phyloP scores from a whole-genome alignment of 2,888 invertebrate species.

The Netelia inedita region DNA sequence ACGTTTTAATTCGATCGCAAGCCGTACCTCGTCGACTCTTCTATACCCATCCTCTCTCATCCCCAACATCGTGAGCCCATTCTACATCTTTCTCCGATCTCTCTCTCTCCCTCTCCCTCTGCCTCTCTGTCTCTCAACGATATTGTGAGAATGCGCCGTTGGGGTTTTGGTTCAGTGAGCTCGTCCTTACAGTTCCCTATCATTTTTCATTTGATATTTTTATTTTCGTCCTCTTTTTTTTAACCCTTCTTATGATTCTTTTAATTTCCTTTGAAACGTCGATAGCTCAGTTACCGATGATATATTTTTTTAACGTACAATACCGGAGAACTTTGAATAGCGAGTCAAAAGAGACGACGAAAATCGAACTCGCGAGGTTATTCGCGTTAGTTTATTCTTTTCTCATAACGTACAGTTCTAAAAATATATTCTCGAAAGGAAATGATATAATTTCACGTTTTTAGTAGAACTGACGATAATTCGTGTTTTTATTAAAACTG shows the following conservation, averaged over 20 bases:
- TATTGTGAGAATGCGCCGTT: slow-evolving; percentile 43
- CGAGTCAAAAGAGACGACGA: background rate
- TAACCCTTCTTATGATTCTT: background rate
- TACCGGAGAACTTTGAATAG: background rate
- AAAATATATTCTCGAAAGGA: too few species aligned
- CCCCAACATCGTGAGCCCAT: background rate
- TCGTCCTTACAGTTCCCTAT: slow-evolving; percentile 8
- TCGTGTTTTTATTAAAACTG: too few species aligned
- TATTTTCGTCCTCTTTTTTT: background rate
- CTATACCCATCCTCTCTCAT: background rate
- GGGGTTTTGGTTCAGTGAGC: slow-evolving; percentile 37
- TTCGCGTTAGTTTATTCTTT: too few species aligned
- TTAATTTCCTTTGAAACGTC: slow-evolving; percentile 5
- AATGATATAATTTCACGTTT: too few species aligned
- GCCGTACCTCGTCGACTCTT: slow-evolving; percentile 41
- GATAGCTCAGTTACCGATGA: background rate
- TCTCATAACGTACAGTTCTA: too few species aligned
- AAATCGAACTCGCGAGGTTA: background rate
- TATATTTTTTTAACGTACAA: background rate
- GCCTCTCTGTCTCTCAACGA: background rate
- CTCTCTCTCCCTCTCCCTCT: background rate
- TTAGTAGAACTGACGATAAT: too few species aligned
- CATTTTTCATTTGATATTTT: slow-evolving; percentile 38
- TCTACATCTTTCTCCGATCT: slow-evolving; percentile 9
- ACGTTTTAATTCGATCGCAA: slow-evolving; percentile 74